Evolutionary conservation across 2,888 invertebrate genomes (phyloP).

Genomic region (Cordilura impudica): DNA sequence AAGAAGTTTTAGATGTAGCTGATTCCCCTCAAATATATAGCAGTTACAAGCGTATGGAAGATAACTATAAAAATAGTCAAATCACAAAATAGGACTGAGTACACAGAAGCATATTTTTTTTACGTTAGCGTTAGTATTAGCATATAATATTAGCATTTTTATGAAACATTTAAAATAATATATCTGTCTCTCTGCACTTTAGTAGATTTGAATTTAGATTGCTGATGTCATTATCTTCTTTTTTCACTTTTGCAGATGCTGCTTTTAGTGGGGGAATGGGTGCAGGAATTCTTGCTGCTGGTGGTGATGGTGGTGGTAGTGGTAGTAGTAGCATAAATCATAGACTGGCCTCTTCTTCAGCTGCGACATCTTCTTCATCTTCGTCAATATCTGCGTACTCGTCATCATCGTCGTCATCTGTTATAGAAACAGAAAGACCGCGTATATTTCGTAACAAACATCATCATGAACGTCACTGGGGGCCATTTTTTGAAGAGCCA

Average conservation of each 20-base stretch:
- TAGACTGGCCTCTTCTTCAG: slow-evolving; percentile 36
- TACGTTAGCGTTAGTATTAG: slow-evolving; percentile 26
- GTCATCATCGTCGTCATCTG: slow-evolving; percentile 31
- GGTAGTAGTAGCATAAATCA: slow-evolving; percentile 32
- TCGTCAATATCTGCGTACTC: slow-evolving; percentile 36
- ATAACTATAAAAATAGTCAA: too few species aligned
- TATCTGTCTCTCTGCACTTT: slow-evolving; percentile 19
- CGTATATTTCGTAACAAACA: slow-evolving; percentile 79
- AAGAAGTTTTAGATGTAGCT: too few species aligned
- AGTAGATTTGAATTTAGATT: slow-evolving; percentile 25
- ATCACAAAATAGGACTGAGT: too few species aligned
- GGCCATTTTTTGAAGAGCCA: slow-evolving; percentile 84
- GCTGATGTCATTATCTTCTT: slow-evolving; percentile 36
- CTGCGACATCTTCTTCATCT: slow-evolving; percentile 21
- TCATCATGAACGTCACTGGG: slow-evolving; percentile 85
- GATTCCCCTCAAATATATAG: too few species aligned
- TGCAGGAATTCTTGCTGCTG: slow-evolving; percentile 5
- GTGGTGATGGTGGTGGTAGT: not conserved
- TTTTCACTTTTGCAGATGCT: slow-evolving; percentile 51
- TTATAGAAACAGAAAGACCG: slow-evolving; percentile 68
- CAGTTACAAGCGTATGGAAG: too few species aligned
- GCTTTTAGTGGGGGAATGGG: slow-evolving; percentile 35
- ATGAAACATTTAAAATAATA: slow-evolving; percentile 42
- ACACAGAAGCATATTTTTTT: slow-evolving; percentile 13
- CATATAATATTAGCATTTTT: slow-evolving; percentile 39